Percentiles rank a stretch among this genome's conserved stretches.
phyloP scores from a whole-genome alignment of 1,140 invertebrate genomes.

The honey bee (Apis mellifera) region Amel_HAv3.1 CM009932.2:1657501-1658000 shows the following conservation, averaged over 20 bases:
- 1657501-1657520: conserved; percentile 91
- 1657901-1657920: conserved; percentile 83
- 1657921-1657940: conserved; percentile 81
- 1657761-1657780: not conserved
- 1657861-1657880: conserved; percentile 83
- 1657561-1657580: conserved; percentile 84
- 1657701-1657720: not conserved
- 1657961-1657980: conserved; percentile 86
- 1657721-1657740: not conserved
- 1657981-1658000: conserved; percentile 89
- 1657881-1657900: conserved; percentile 90
- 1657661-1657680: not conserved
- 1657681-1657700: not conserved
- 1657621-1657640: conserved; percentile 91
- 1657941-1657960: conserved; percentile 84
- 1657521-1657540: conserved; percentile 91
- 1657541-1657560: conserved; percentile 86
- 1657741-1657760: not conserved
- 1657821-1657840: conserved; percentile 71
- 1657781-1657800: conserved; percentile 53
- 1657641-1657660: conserved; percentile 73
- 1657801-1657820: conserved; percentile 84
- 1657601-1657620: conserved; percentile 87
- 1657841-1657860: conserved; percentile 83
- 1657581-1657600: conserved; percentile 81